phyloP scores from a whole-genome alignment of 64 coral and sea anemone species.

The Acropora yongei region DNA sequence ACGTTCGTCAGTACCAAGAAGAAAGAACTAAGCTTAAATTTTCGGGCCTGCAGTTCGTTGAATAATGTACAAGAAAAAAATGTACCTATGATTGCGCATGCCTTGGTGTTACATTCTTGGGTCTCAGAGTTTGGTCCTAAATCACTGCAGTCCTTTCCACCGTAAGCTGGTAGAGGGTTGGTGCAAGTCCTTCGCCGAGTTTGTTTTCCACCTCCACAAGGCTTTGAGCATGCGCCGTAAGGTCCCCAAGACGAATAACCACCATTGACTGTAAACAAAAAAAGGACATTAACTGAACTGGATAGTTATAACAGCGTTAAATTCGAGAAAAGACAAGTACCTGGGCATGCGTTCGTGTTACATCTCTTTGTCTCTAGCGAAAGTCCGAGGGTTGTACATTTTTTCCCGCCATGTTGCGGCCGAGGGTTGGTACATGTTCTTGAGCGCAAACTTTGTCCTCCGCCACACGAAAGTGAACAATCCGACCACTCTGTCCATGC shows the following conservation, averaged over 20 bases:
- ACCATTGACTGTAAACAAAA: constrained; percentile 32
- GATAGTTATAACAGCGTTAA: not conserved
- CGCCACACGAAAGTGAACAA: constrained; percentile 30
- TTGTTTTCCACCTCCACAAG: constrained; percentile 61
- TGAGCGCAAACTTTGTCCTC: not conserved
- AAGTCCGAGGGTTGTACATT: not conserved
- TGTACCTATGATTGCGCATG: not conserved
- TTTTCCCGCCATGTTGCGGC: not conserved
- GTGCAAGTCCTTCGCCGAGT: constrained; percentile 52
- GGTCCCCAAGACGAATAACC: constrained; percentile 44
- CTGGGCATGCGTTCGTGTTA: not conserved
- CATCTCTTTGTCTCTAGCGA: not conserved
- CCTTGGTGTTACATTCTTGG: not conserved
- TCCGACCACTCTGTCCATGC: constrained; percentile 16
- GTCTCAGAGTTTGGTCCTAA: not conserved
- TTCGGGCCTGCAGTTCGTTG: no score
- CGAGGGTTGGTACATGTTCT: constrained; percentile 30
- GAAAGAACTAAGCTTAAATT: no score
- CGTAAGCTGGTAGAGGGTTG: constrained; percentile 49
- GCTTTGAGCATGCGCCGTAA: constrained; percentile 25
- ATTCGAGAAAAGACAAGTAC: not conserved
- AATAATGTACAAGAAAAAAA: no score
- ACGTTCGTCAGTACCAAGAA: no score
- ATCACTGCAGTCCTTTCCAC: constrained; percentile 46
- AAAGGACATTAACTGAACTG: not conserved